These are phyloP conservation scores for Brachyalestes nurse DNA, from an alignment of 2,797 vertebrate species.

Conservation along the genomic window DNA sequence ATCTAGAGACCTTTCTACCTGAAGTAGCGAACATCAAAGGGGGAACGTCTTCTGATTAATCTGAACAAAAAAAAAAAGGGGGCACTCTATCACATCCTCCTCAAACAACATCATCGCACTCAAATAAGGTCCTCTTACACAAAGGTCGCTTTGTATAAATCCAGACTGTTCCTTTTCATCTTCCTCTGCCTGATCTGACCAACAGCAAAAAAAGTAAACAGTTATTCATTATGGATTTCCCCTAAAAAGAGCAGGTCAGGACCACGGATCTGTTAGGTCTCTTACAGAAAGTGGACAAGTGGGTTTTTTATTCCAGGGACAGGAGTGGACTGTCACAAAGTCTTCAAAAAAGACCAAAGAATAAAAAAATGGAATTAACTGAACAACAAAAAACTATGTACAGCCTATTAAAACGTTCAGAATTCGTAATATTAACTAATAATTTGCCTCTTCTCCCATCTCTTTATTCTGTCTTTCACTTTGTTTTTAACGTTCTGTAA, in stretches of 20 bases:
- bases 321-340: background rate
- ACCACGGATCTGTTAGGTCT: slow-evolving; percentile 3
- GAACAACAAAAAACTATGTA: background rate
- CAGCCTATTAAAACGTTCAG: background rate
- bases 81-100: slow-evolving; percentile 25
- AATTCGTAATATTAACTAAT: too few relatives aligned
- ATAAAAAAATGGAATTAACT: background rate
- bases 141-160: slow-evolving; percentile 36
- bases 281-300: background rate
- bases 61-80: slow-evolving; percentile 23
- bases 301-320: background rate
- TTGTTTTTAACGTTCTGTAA: too few relatives aligned
- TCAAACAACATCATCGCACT: slow-evolving; percentile 23
- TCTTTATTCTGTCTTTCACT: too few relatives aligned
- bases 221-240: slow-evolving; percentile 7
- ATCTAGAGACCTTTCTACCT: slow-evolving; percentile 31
- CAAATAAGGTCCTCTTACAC: slow-evolving; percentile 28
- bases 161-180: slow-evolving; percentile 34
- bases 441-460: too few relatives aligned
- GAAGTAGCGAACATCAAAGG: slow-evolving; percentile 34
- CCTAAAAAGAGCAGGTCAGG: slow-evolving; percentile 8
- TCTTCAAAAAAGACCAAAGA: background rate
- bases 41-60: slow-evolving; percentile 41
- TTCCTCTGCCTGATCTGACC: background rate
- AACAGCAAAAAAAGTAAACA: background rate